Evolutionary conservation across 2,888 invertebrate genomes (phyloP), one percentile per base, ranked within the genome.

Genomic region (Cryptophagus acutangulus): DNA sequence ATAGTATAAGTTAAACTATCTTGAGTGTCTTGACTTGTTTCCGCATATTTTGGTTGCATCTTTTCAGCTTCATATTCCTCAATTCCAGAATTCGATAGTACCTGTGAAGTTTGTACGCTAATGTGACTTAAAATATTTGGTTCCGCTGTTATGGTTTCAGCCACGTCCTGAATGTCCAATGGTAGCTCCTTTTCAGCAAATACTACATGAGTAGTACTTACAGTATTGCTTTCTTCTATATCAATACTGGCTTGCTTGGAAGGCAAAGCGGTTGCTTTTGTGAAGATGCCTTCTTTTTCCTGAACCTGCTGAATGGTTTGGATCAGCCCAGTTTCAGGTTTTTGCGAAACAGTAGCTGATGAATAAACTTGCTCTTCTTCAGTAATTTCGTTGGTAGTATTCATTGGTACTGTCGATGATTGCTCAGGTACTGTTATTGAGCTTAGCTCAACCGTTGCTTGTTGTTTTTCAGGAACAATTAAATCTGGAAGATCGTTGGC

Each of bases 121-220:
- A 71, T 69, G 45, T 71, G 70, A 1, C 71, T 64, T 10, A 63
- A 57, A 40, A 73, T 61, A 48, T 63, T 59, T 6, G 61, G 38
- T 33, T 55, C 49, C 4, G 71, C 71, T 40, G 46, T 56, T 39
- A 50, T 58, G 9, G 48, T 51, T 41, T 60, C 58, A 6, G 67
- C 68, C 48, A 57, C 53, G 9, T 56, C 51, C 12, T 61, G 44
- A 18, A 61, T 61, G 37, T 65, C 61, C 13, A 75, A 62, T 1
- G 58, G 42, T 37, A 61, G 59, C 58, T 74, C 74, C 40, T 59
- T 65, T 59, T 79, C 78, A 50, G 74, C 73, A 13, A 69, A 50
- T 42, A 71, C 63, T 17, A 74, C 64, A 65, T 78, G 75, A 26
- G 66, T 73, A 1, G 76, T 59, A 1, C 66, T 63, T n/a, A 71